phyloP scores from a whole-genome alignment of 2,888 invertebrate genomes.

The Drosophila stalkeri region DNA sequence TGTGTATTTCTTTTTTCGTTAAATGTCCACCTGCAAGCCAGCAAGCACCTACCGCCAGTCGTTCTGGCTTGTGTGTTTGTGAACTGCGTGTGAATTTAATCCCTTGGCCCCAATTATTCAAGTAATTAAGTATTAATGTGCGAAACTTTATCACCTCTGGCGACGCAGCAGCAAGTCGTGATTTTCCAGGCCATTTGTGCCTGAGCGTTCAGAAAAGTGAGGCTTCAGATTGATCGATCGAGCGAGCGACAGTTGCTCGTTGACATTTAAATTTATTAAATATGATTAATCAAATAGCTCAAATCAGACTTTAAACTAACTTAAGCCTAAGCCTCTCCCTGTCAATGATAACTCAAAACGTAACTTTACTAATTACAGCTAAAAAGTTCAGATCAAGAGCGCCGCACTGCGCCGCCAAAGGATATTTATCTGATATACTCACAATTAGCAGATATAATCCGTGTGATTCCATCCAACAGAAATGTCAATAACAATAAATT shows the following conservation, averaged over 20 bases:
- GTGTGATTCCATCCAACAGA: slow-evolving; percentile 73
- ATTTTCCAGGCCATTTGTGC: slow-evolving; percentile 83
- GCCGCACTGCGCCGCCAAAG: slow-evolving; percentile 47
- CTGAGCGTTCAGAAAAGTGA: slow-evolving; percentile 61
- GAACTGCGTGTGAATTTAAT: slow-evolving; percentile 80
- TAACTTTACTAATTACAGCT: slow-evolving; percentile 28
- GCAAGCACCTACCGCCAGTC: slow-evolving; percentile 35
- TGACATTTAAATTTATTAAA: not conserved
- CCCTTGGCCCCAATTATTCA: slow-evolving; percentile 83
- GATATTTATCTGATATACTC: slow-evolving; percentile 20
- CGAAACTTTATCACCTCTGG: slow-evolving; percentile 83
- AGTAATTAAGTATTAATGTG: slow-evolving; percentile 84
- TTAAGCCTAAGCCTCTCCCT: not conserved
- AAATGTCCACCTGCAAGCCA: slow-evolving; percentile 70
- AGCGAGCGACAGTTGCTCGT: not conserved
- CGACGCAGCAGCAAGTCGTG: slow-evolving; percentile 63
- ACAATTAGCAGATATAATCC: slow-evolving; percentile 78
- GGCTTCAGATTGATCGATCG: slow-evolving; percentile 53
- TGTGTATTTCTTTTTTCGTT: not conserved
- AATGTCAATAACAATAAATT: slow-evolving; percentile 80
- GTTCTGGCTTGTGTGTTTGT: slow-evolving; percentile 21
- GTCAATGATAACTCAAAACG: not conserved
- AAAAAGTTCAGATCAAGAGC: slow-evolving; percentile 46
- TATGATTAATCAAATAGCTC: not conserved
- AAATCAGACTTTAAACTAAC: not conserved